Evolutionary conservation across 2,113 vertebrate species (phyloP).

Genomic region (Sorex araneus): DNA sequence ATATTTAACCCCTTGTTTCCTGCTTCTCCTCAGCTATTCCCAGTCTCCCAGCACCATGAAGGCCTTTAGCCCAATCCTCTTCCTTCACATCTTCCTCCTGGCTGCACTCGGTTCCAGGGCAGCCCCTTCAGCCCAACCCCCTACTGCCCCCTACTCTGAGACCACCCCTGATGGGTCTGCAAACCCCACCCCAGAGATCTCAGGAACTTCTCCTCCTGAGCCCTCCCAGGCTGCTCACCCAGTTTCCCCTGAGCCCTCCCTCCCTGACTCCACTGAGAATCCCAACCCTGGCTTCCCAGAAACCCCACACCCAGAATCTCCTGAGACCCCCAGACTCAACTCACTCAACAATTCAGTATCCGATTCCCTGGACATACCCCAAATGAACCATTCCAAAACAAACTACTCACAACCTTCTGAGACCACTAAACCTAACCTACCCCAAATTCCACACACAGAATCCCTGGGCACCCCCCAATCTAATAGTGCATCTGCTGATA

Average conservation of each 20-base stretch:
- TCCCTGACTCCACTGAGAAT: not conserved
- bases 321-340: not conserved
- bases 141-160: not conserved
- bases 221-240: not conserved
- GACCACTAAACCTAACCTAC: not conserved
- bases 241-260: not conserved
- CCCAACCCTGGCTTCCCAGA: not conserved
- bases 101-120: constrained; percentile 33
- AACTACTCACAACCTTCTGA: constrained; percentile 27
- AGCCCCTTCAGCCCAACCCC: not conserved
- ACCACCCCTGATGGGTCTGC: not conserved
- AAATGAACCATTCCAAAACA: constrained; percentile 2
- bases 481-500: constrained; percentile 11
- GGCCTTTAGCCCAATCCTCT: not conserved
- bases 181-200: constrained; percentile 32
- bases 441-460: not conserved
- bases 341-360: constrained; percentile 11
- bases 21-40: not conserved
- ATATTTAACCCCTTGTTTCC: constrained; percentile 20
- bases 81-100: constrained; percentile 53
- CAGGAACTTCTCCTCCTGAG: not conserved
- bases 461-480: not conserved
- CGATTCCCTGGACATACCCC: not conserved
- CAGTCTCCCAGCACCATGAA: constrained; percentile 63
- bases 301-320: not conserved